Base-by-base conservation (phyloP, 2,888 invertebrate species). In the Cordylochernes scorpioides region DNA sequence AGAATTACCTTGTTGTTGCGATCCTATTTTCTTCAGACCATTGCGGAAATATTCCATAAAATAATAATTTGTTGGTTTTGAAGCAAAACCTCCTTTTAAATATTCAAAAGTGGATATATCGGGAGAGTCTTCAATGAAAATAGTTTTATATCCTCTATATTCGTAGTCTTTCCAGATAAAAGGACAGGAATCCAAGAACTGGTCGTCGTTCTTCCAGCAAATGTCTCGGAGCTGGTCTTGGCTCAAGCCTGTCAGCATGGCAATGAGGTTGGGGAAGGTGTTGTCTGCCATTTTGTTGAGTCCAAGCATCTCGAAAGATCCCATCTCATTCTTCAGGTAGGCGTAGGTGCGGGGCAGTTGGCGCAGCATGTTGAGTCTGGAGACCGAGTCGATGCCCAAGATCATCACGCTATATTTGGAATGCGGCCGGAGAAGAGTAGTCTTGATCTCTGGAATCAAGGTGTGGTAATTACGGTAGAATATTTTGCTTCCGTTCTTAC, bases 351-450 rank as follows among this genome's bases (percentile, higher is more conserved):
- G 59, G 1, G 70, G 68, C 65, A 82, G 67, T 5, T 71, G 66
- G 28, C 74, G 61, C 13, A 65, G 60, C 33, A 75, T 62, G 47
- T 80, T 74, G 25, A 72, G 54, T 31, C 78, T 54, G 0, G 82
- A 80, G 43, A 82, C 67, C 24, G 75, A 72, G 47, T 82, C 80
- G 43, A 84, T 67, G 25, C 80, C 82, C 13, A 86, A 49, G 47
- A 80, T 58, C 16, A 82, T 51, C 1, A 84, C 65, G 16, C 34
- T 37, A 16, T 37, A 37, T 24, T 29, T 26, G 15, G 12, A 14
- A 5, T 14, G 17, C 5, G 29, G 16, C 3, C 24, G 19, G 3
- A 19, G 26, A 7, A 14, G 15, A 8, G 31, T 31, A 3, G 27
- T 25, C 9, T 10, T 4, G n/a, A n/a, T 35, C 10, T 38, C 33